These are phyloP conservation scores for Neodiprion lecontei DNA, from an alignment of 1,140 invertebrate species.

Conservation along the genomic window DNA sequence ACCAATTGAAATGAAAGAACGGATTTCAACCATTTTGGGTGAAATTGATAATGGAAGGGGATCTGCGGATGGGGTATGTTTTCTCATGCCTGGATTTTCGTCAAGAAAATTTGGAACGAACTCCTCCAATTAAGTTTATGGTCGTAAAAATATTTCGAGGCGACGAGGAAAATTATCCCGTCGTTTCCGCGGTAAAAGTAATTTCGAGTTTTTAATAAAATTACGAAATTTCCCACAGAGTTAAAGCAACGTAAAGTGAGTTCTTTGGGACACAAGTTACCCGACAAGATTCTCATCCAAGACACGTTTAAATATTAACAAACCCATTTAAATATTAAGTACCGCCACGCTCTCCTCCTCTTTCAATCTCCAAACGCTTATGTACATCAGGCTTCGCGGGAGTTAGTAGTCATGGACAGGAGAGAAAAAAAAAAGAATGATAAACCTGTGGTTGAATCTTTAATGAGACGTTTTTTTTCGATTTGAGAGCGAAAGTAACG, in stretches of 20 bases:
- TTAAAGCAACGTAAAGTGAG: not conserved
- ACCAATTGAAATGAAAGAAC: too few relatives aligned
- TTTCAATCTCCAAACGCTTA: not conserved
- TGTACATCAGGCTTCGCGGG: too few relatives aligned
- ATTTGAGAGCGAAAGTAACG: too few relatives aligned
- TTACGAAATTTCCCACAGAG: conserved; percentile 41
- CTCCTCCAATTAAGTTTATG: conserved; percentile 45
- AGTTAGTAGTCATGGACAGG: too few relatives aligned
- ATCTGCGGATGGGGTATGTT: too few relatives aligned
- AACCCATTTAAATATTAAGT: conserved; percentile 3
- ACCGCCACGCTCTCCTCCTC: not conserved
- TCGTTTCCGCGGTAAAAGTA: conserved; percentile 37
- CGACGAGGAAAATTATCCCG: conserved; percentile 6
- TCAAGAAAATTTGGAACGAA: conserved; percentile 27
- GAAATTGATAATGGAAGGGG: not conserved
- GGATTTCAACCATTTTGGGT: too few relatives aligned
- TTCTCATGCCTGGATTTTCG: not conserved
- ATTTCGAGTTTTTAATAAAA: conserved; percentile 45
- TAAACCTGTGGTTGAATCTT: too few relatives aligned
- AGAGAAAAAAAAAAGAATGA: too few relatives aligned
- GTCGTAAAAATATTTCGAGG: conserved; percentile 38
- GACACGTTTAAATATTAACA: conserved; percentile 1
- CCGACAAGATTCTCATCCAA: not conserved
- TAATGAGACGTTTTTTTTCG: too few relatives aligned
- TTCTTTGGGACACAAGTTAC: not conserved